phyloP scores from a whole-genome alignment of 2,113 vertebrate species.

The Coptodon bakossiorum region DNA sequence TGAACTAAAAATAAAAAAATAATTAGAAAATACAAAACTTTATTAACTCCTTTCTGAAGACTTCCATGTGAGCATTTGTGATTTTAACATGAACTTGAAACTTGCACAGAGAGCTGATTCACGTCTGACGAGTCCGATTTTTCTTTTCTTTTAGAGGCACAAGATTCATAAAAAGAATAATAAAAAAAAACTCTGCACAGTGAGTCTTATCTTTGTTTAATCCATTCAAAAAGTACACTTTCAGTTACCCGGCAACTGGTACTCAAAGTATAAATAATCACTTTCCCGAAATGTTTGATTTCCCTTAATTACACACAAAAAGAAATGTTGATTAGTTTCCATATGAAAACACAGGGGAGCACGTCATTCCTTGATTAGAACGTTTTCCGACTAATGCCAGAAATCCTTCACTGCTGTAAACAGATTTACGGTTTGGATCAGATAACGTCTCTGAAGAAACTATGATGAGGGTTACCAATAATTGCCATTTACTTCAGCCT shows the following conservation, averaged over 20 bases:
- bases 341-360: background rate
- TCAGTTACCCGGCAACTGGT: background rate
- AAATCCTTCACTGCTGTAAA: background rate
- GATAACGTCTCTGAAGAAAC: background rate
- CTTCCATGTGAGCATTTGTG: background rate
- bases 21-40: background rate
- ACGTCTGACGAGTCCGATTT: background rate
- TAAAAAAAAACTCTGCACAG: background rate
- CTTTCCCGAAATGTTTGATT: background rate
- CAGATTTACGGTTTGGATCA: background rate
- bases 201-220: background rate
- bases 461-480: background rate
- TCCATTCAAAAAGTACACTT: background rate
- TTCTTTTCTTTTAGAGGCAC: background rate
- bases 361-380: background rate
- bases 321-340: background rate
- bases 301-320: background rate
- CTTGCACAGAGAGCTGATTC: background rate
- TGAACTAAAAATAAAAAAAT: background rate
- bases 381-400: background rate
- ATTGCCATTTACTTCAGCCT: background rate
- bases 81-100: background rate
- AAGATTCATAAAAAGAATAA: background rate
- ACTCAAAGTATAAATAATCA: background rate
- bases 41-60: background rate